Evolutionary conservation across 2,888 invertebrate genomes (phyloP).

Genomic region (Drosophila peninsularis): DNA sequence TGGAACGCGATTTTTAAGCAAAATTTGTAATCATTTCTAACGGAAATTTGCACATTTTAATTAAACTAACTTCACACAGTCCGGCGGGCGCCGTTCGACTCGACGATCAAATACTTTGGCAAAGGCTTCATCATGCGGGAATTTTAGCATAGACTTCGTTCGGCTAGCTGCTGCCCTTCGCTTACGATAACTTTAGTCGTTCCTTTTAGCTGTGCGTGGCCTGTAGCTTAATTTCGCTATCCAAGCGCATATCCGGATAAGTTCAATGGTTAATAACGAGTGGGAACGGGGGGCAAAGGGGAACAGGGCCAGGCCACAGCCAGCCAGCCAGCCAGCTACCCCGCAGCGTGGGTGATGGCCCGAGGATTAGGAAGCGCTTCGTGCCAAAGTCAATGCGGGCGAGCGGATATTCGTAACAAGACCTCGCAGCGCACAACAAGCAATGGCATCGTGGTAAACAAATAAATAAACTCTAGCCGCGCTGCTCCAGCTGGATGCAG

Average conservation of each 20-base stretch:
- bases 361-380: conserved; percentile 51
- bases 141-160: background rate
- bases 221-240: conserved; percentile 64
- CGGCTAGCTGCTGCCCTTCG: conserved; percentile 13
- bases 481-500: conserved; percentile 16
- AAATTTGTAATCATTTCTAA: conserved; percentile 7
- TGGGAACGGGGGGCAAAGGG: background rate
- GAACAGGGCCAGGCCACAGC: no score
- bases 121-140: background rate
- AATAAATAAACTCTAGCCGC: conserved; percentile 59
- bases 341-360: conserved; percentile 20
- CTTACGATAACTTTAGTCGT: conserved; percentile 48
- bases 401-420: conserved; percentile 63
- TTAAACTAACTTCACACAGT: background rate
- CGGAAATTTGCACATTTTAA: background rate
- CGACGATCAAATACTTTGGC: no score
- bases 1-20: background rate
- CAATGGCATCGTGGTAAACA: conserved; percentile 51
- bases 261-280: conserved; percentile 30
- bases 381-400: conserved; percentile 61
- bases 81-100: no score
- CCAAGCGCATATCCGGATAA: conserved; percentile 65
- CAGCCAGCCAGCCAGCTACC: no score
- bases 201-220: conserved; percentile 52
- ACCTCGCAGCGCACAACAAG: conserved; percentile 25